phyloP scores from a whole-genome alignment of 2,113 vertebrate species.

The Galbula dea region DNA sequence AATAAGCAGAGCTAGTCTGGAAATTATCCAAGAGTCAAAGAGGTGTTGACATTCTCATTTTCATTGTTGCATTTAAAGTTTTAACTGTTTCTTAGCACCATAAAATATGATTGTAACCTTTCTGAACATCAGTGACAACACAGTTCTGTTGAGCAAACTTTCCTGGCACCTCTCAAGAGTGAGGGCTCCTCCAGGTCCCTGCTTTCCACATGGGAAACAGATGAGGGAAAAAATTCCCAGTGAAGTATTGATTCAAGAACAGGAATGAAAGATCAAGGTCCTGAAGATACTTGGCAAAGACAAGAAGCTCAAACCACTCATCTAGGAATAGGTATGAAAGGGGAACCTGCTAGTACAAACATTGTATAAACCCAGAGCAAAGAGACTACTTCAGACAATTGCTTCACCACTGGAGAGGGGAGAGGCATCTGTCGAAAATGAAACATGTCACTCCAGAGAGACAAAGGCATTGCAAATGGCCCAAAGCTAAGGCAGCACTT shows the following conservation, averaged over 20 bases:
- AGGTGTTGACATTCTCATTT: slow-evolving; percentile 25
- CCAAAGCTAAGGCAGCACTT: background rate
- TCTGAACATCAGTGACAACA: background rate
- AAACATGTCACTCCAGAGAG: background rate
- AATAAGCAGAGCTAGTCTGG: slow-evolving; percentile 28
- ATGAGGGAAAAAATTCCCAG: background rate
- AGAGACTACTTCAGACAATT: background rate
- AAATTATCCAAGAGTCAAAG: background rate
- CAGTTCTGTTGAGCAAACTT: background rate
- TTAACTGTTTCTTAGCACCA: background rate
- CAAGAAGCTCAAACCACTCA: background rate
- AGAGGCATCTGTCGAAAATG: background rate
- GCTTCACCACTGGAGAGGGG: background rate
- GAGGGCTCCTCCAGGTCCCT: background rate
- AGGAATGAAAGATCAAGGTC: background rate
- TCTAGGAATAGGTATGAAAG: background rate
- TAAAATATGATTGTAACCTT: accelerated
- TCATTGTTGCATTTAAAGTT: background rate
- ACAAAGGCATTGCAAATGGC: background rate
- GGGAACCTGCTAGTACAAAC: background rate
- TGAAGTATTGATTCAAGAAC: background rate
- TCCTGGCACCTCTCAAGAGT: accelerated
- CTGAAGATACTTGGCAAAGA: background rate
- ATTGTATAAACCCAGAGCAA: background rate
- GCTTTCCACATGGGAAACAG: background rate